Conservation (phyloP, 1,140 invertebrate species). For the Drosophila ambigua region DNA sequence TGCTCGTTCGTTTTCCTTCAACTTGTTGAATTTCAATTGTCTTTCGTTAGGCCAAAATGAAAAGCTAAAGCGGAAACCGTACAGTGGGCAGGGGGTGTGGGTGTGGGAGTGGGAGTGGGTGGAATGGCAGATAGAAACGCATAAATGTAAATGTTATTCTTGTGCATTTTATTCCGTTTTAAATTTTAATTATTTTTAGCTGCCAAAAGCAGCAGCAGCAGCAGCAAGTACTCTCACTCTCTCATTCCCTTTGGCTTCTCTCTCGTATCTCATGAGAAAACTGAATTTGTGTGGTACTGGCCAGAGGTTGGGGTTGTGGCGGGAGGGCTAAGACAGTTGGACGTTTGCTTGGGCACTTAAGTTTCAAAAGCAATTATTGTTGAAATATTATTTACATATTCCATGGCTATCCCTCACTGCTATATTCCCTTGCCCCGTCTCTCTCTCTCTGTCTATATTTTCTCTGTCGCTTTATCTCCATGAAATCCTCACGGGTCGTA, state of each 20-base stretch:
- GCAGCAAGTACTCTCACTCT: background rate
- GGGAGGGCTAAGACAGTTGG: constrained; percentile 26
- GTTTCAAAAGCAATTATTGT: constrained; percentile 75
- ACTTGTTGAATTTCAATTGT: constrained; percentile 74
- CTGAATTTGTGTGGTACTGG: constrained; percentile 31
- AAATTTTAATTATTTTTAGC: constrained; percentile 75
- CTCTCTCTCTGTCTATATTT: background rate
- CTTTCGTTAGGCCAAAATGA: constrained; percentile 33
- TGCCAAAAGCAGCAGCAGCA: constrained; percentile 38
- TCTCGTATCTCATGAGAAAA: constrained; percentile 36
- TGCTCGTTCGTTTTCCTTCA: constrained; percentile 14
- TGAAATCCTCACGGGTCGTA: constrained; percentile 57
- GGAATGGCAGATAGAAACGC: constrained; percentile 43
- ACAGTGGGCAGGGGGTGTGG: no score
- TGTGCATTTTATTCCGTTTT: constrained; percentile 72
- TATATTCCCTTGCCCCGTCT: background rate
- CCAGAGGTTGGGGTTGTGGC: background rate
- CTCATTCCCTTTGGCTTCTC: background rate
- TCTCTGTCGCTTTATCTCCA: background rate
- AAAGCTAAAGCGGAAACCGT: constrained; percentile 2
- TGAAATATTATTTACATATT: constrained; percentile 76
- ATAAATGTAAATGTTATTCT: constrained; percentile 77
- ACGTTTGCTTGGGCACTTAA: constrained; percentile 45
- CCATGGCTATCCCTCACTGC: constrained; percentile 10
- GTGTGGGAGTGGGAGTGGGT: no score